Evolutionary conservation across 2,797 vertebrate genomes (phyloP).

Genomic region (Cirrhinus mrigala): DNA sequence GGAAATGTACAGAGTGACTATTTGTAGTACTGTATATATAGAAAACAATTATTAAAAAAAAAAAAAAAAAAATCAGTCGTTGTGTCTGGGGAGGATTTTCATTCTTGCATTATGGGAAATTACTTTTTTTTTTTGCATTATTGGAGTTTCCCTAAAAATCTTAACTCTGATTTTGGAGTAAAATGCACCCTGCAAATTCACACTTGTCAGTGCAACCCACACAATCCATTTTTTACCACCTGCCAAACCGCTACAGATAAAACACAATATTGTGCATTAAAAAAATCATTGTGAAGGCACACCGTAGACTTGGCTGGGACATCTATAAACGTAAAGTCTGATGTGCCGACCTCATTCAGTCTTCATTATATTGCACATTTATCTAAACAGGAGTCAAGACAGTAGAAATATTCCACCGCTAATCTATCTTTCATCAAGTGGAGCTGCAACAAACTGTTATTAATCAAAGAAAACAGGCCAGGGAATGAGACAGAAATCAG

Average conservation of each 20-base stretch:
- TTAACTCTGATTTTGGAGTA: not conserved
- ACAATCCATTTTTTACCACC: not conserved
- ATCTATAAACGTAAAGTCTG: not conserved
- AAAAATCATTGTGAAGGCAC: not conserved
- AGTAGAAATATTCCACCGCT: not conserved
- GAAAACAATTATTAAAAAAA: too few species aligned
- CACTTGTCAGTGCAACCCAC: not conserved
- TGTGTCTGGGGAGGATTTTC: not conserved
- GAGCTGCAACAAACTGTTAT: not conserved
- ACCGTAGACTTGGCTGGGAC: not conserved
- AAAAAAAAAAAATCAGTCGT: not conserved
- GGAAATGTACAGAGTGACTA: not conserved
- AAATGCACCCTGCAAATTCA: not conserved
- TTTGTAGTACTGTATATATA: not conserved
- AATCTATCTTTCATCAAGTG: not conserved
- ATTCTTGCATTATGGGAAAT: not conserved
- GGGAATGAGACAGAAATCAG: slow-evolving; percentile 15
- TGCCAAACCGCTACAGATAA: not conserved
- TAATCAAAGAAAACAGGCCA: slow-evolving; percentile 16
- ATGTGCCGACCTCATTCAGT: not conserved
- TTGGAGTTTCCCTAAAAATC: not conserved
- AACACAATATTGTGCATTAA: not conserved
- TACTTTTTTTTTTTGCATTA: not conserved
- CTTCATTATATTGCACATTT: slow-evolving; percentile 36
- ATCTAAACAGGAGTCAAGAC: not conserved